phyloP scores from a whole-genome alignment of 2,888 invertebrate species.

The Ischnura elegans region DNA sequence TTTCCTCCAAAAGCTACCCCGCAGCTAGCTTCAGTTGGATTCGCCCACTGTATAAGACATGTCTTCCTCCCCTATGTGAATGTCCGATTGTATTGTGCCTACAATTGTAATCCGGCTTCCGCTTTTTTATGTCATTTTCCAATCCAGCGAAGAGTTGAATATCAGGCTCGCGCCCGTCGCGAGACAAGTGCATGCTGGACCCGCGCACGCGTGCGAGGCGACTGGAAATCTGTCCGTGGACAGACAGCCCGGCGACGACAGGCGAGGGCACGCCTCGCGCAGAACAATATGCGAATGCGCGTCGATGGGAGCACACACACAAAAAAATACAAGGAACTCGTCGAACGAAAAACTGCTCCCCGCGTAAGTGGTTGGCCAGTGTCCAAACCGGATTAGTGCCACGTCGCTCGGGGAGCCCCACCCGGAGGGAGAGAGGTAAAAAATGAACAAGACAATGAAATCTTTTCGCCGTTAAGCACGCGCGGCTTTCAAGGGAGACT shows the following conservation, averaged over 20 bases:
- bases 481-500: neutral
- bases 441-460: conserved; percentile 47
- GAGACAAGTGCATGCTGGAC: neutral
- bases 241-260: conserved; percentile 21
- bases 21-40: neutral
- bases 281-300: conserved; percentile 45
- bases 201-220: conserved; percentile 2
- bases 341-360: conserved; percentile 49
- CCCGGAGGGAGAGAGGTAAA: too few relatives aligned
- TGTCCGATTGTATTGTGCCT: conserved; percentile 2
- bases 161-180: neutral
- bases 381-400: conserved; percentile 64
- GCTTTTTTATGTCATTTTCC: neutral
- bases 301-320: neutral
- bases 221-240: neutral
- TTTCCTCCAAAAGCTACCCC: neutral
- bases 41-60: neutral
- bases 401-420: conserved; percentile 42
- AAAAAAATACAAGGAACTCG: conserved; percentile 15
- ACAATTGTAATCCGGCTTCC: neutral
- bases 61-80: neutral
- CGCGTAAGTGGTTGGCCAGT: conserved; percentile 56
- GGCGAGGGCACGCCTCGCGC: neutral
- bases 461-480: conserved; percentile 55
- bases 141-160: neutral